Percentiles rank a stretch among this genome's conserved stretches.
Evolutionary conservation across 2,888 invertebrate species (phyloP).

Genomic region (Drosophila parthenogenetica): DNA sequence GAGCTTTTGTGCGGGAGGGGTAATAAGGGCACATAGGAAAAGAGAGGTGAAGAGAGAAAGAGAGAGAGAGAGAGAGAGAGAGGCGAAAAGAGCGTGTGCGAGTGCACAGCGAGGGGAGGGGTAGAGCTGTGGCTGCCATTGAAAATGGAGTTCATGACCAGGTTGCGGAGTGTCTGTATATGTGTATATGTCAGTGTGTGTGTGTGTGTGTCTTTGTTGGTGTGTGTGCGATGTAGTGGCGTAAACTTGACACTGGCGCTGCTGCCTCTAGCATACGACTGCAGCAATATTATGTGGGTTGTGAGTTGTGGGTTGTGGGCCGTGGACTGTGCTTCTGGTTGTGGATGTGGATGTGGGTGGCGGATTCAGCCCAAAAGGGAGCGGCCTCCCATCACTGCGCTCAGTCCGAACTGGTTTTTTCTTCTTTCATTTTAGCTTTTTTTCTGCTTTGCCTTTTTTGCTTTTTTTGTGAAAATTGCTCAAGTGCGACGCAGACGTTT

Average conservation of each 20-base stretch:
- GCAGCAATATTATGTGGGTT: slow-evolving; percentile 29
- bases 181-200: slow-evolving; percentile 1
- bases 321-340: not conserved
- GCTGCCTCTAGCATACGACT: slow-evolving; percentile 37
- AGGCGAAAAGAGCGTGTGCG: not conserved
- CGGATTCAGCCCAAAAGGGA: slow-evolving; percentile 57
- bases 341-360: slow-evolving; percentile 4
- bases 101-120: not conserved
- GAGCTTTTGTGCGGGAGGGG: slow-evolving; percentile 59
- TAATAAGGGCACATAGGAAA: not conserved
- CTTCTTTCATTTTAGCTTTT: slow-evolving; percentile 33
- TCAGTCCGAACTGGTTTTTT: slow-evolving; percentile 41
- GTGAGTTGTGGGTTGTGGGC: slow-evolving; percentile 17
- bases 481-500: slow-evolving; percentile 73
- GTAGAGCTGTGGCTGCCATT: slow-evolving; percentile 68
- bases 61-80: not conserved
- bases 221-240: slow-evolving; percentile 20
- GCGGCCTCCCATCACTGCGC: slow-evolving; percentile 43
- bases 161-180: slow-evolving; percentile 21
- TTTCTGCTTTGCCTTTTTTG: slow-evolving; percentile 13
- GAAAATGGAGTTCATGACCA: slow-evolving; percentile 82
- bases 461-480: slow-evolving; percentile 70
- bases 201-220: slow-evolving; percentile 20
- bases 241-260: slow-evolving; percentile 82
- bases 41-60: not conserved